phyloP scores from a whole-genome alignment of 2,797 vertebrate genomes.

The Peromyscus eremicus region DNA sequence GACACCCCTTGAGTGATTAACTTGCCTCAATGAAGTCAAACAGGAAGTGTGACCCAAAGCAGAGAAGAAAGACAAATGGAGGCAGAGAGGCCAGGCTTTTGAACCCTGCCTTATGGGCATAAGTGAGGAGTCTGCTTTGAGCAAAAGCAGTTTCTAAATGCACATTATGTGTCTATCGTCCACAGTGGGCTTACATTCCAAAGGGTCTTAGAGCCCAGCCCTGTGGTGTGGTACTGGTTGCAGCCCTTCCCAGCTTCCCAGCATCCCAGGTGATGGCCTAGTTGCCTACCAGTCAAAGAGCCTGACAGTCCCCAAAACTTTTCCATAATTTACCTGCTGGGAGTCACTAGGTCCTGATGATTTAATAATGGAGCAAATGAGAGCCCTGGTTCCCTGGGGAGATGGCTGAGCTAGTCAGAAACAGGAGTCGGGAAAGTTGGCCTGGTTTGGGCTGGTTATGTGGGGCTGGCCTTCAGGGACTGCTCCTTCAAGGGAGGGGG shows the following conservation, averaged over 20 bases:
- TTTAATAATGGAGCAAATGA: constrained; percentile 33
- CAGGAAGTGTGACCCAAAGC: neutral
- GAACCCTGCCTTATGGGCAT: neutral
- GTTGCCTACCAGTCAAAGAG: constrained; percentile 58
- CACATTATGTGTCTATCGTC: neutral
- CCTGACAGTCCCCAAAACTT: constrained; percentile 34
- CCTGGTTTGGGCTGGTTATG: constrained; percentile 16
- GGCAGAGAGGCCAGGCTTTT: neutral
- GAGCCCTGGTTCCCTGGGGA: neutral
- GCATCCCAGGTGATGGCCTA: neutral
- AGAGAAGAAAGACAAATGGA: neutral
- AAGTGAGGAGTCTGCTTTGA: neutral
- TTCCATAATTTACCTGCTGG: neutral
- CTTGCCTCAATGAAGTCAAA: neutral
- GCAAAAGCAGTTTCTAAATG: neutral
- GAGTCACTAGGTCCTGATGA: neutral
- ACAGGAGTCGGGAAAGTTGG: neutral
- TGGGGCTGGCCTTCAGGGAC: neutral
- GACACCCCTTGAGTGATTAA: neutral
- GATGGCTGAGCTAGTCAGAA: neutral
- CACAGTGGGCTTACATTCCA: neutral
- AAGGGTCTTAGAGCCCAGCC: neutral
- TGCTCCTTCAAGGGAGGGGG: neutral
- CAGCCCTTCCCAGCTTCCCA: rapidly evolving
- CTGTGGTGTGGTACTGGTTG: neutral